A percentile compares a stretch with the other conserved stretches of the same genome.
These are phyloP conservation scores for Corbicula japonica DNA, from an alignment of 2,888 invertebrate species.

Conservation along the genomic window DNA sequence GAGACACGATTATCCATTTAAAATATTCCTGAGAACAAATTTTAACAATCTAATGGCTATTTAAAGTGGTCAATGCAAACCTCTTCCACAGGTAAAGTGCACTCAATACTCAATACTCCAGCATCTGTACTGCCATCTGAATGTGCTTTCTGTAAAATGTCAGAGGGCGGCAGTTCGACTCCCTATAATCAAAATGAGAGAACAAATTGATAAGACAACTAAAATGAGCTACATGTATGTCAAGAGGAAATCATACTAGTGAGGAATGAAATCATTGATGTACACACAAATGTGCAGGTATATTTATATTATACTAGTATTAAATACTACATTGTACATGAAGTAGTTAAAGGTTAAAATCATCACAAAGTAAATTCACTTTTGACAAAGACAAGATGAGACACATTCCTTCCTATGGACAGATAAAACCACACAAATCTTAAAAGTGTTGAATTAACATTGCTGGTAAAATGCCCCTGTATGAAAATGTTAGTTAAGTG, in stretches of 20 bases:
- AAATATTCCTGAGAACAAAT: not conserved
- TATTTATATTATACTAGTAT: conserved; percentile 6
- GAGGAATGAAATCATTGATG: conserved; percentile 5
- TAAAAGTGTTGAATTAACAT: conserved; percentile 14
- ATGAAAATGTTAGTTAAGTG: conserved; percentile 24
- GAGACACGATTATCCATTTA: not conserved
- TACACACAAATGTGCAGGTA: conserved; percentile 19
- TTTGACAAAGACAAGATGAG: conserved; percentile 18
- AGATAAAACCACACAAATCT: conserved; percentile 20
- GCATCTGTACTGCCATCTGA: conserved; percentile 20
- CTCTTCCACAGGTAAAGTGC: conserved; percentile 16
- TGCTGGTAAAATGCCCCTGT: conserved; percentile 19
- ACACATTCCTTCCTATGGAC: conserved; percentile 6
- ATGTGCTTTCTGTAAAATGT: conserved; percentile 13
- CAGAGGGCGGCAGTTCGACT: conserved; percentile 13
- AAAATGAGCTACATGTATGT: conserved; percentile 16
- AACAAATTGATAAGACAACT: conserved; percentile 15
- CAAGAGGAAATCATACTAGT: not conserved
- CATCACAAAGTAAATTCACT: conserved; percentile 17
- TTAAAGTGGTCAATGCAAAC: conserved; percentile 8
- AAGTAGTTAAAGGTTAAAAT: conserved; percentile 7
- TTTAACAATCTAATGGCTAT: conserved; percentile 5
- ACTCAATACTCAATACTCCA: conserved; percentile 6
- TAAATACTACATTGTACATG: conserved; percentile 1
- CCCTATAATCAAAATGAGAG: conserved; percentile 3